Percentiles rank a stretch among this genome's conserved stretches.
Evolutionary conservation across 2,797 vertebrate species (phyloP).

Genomic region (Myripristis jacobus): DNA sequence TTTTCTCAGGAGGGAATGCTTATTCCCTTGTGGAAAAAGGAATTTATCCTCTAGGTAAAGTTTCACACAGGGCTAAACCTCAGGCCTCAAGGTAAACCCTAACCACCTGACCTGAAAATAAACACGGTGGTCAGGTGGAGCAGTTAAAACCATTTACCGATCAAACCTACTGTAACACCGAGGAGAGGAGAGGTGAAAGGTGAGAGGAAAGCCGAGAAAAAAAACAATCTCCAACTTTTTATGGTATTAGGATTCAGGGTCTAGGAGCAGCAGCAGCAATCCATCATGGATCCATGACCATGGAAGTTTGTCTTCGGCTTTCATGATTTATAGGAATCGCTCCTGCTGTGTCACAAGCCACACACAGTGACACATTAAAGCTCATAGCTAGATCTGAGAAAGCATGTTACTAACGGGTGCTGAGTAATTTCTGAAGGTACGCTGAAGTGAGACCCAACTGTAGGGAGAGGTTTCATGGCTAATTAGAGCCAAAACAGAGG

Average conservation of each 20-base stretch:
- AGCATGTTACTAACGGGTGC: not conserved
- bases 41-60: constrained; percentile 12
- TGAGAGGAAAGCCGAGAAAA: constrained; percentile 2
- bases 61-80: constrained; percentile 38
- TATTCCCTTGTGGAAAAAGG: not conserved
- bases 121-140: constrained; percentile 38
- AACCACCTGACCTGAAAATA: constrained; percentile 56
- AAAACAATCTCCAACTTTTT: not conserved
- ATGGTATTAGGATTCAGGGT: not conserved
- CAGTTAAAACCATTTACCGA: constrained; percentile 48
- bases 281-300: constrained; percentile 9
- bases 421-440: not conserved
- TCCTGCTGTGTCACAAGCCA: constrained; percentile 22
- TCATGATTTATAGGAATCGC: constrained; percentile 17
- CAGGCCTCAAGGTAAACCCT: constrained; percentile 68
- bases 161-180: constrained; percentile 18
- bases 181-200: constrained; percentile 12
- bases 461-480: constrained; percentile 16
- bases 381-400: not conserved
- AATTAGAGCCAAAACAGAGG: constrained; percentile 5
- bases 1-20: constrained; percentile 1
- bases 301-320: constrained; percentile 39
- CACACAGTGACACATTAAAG: constrained; percentile 23
- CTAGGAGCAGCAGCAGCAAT: not conserved
- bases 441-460: not conserved